These are phyloP conservation scores for Elymnias hypermnestra DNA, from an alignment of 1,140 invertebrate genomes.

Conservation along the genomic window DNA sequence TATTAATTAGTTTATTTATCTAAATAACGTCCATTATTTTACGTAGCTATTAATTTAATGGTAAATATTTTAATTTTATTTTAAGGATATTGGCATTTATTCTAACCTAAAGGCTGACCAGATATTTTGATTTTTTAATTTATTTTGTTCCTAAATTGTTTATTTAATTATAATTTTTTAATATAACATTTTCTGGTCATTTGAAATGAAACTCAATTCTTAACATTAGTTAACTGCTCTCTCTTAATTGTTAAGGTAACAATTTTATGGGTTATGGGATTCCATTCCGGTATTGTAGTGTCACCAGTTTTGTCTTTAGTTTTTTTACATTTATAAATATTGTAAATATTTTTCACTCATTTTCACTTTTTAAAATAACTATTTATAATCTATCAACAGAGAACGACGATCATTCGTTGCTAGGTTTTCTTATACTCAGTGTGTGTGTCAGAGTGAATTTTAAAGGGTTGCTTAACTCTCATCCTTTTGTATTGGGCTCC, in stretches of 20 bases:
- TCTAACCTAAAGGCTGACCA: slow-evolving; percentile 18
- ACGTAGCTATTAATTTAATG: slow-evolving; percentile 21
- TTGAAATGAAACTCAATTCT: no score
- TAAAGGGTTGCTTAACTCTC: no score
- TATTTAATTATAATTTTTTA: not conserved
- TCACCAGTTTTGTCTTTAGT: no score
- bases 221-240: not conserved
- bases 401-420: no score
- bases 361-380: not conserved
- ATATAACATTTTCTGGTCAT: slow-evolving; percentile 6
- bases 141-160: not conserved
- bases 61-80: slow-evolving; percentile 11
- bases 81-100: slow-evolving; percentile 18
- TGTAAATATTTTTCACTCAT: not conserved
- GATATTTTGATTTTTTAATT: slow-evolving; percentile 5
- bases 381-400: not conserved
- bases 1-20: slow-evolving; percentile 5
- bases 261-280: slow-evolving; percentile 11
- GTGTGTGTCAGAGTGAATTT: no score
- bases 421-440: no score
- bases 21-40: slow-evolving; percentile 14
- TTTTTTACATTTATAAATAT: no score
- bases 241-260: slow-evolving; percentile 3
- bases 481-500: no score
- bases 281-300: slow-evolving; percentile 1